Base-by-base conservation (phyloP, 2,797 vertebrate species). In the Meriones psammophilus region DNA sequence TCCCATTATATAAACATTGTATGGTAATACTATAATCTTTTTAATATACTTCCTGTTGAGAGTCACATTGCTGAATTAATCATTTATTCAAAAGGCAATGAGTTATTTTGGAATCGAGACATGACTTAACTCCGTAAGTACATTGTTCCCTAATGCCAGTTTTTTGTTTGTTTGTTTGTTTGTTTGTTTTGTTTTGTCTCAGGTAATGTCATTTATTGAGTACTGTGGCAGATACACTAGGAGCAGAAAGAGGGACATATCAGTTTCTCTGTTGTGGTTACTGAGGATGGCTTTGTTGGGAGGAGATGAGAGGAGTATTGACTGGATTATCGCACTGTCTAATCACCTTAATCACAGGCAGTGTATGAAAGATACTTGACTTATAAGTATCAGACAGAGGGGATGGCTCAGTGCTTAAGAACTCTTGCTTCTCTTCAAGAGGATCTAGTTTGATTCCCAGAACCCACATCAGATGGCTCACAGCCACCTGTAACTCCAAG, bases 61-160 rank as follows among this genome's bases (percentile, higher is more conserved):
- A 62, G 28, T 78, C 36, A 17, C 5, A n/a, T 12, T 77, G 4
- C 83, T 88, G 39, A 46, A 42, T 92, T 91, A 24, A 42, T 92
- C 56, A 56, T 94, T 8, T 69, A 1, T 36, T 46, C 33, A 68
- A 62, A 17, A 17, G 86, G 13, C 22, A 76, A 76, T n/a, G 60
- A 46, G 13, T 83, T 84, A 83, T 36, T 95, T 73, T 96, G 60
- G 30, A 77, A 93, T 74, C 89, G 64, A 84, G 73, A 62, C 69
- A n/a, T 26, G 36, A 7, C 71, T 90, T 66, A 30, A 74, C 13
- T 60, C 24, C 26, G 60, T 17, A 73, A 42, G 5, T 88, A 6
- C 36, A 8, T 18, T 79, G 24, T 83, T 89, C 46, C 30, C n/a
- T 5, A 36, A 56, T 88, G 26, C 30, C 50, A 60, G 36, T 58